Percentiles rank a stretch among this genome's conserved stretches.
Evolutionary conservation across 2,797 vertebrate genomes (phyloP).

Genomic region (Capromys pilorides): DNA sequence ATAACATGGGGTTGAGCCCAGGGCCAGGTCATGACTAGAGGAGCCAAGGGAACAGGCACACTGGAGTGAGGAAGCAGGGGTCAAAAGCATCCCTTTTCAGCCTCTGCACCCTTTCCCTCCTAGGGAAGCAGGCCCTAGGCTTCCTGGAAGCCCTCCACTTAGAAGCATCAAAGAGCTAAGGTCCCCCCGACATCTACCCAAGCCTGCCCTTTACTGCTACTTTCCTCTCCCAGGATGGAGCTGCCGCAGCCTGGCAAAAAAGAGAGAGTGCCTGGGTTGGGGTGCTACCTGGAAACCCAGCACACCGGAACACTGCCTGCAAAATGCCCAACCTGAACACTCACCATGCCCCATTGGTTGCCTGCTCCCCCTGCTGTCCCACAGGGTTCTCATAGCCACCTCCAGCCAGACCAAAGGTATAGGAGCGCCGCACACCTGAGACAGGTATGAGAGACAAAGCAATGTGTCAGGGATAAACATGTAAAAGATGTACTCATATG

Average conservation of each 20-base stretch:
- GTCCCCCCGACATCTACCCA: neutral
- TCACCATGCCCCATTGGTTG: slow-evolving; percentile 81
- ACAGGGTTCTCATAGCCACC: slow-evolving; percentile 95
- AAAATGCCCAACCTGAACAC: neutral
- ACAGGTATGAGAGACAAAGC: neutral
- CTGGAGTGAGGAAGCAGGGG: neutral
- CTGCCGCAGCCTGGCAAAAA: neutral
- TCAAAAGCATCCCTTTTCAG: neutral
- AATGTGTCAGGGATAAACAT: neutral
- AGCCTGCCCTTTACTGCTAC: neutral
- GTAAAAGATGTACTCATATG: accelerated
- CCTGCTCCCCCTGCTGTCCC: slow-evolving; percentile 82
- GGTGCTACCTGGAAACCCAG: neutral
- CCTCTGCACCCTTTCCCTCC: neutral
- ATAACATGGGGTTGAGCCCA: accelerated
- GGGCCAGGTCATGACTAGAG: neutral
- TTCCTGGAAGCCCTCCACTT: neutral
- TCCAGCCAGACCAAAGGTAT: slow-evolving; percentile 92
- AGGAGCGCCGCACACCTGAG: slow-evolving; percentile 93
- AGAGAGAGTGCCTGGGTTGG: neutral
- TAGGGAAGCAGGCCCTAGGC: neutral
- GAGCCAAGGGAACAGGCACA: neutral
- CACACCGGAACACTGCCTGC: accelerated
- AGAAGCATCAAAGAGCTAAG: neutral
- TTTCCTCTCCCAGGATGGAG: neutral